Evolutionary conservation across 1,140 invertebrate genomes (phyloP).

Genomic region (Dendrolimus punctatus): DNA sequence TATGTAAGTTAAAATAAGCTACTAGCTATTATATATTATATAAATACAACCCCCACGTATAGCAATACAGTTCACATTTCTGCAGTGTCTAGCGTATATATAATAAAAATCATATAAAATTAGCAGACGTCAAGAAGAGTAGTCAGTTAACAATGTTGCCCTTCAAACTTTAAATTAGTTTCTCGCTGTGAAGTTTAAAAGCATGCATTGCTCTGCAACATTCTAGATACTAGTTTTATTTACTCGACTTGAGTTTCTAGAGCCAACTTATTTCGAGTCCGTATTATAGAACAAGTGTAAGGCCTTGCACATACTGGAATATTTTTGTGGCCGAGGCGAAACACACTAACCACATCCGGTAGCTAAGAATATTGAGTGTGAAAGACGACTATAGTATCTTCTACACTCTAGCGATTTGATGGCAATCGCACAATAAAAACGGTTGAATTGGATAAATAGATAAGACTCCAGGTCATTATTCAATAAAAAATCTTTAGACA

Average conservation of each 20-base stretch:
- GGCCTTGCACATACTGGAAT: background rate
- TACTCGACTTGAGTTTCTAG: conserved; percentile 7
- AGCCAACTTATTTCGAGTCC: conserved; percentile 7
- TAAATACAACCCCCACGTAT: too few relatives aligned
- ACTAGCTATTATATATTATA: too few relatives aligned
- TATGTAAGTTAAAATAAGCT: too few relatives aligned
- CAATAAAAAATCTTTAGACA: too few relatives aligned
- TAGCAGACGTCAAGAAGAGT: too few relatives aligned
- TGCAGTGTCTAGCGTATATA: too few relatives aligned
- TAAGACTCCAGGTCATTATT: too few relatives aligned
- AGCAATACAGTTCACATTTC: background rate
- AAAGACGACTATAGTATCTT: too few relatives aligned
- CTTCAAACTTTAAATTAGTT: conserved; percentile 28
- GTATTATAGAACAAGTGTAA: background rate
- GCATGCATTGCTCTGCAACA: conserved; percentile 13
- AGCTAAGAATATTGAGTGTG: background rate
- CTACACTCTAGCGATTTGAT: too few relatives aligned
- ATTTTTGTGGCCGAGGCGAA: background rate
- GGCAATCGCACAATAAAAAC: too few relatives aligned
- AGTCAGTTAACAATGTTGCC: conserved; percentile 19
- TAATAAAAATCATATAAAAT: too few relatives aligned
- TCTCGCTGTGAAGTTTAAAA: conserved; percentile 11
- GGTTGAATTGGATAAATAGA: too few relatives aligned
- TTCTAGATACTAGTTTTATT: conserved; percentile 14
- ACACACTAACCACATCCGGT: background rate